Evolutionary conservation across 2,113 vertebrate genomes (phyloP), one percentile per base, ranked within the genome.

Genomic region (Festucalex cinctus): DNA sequence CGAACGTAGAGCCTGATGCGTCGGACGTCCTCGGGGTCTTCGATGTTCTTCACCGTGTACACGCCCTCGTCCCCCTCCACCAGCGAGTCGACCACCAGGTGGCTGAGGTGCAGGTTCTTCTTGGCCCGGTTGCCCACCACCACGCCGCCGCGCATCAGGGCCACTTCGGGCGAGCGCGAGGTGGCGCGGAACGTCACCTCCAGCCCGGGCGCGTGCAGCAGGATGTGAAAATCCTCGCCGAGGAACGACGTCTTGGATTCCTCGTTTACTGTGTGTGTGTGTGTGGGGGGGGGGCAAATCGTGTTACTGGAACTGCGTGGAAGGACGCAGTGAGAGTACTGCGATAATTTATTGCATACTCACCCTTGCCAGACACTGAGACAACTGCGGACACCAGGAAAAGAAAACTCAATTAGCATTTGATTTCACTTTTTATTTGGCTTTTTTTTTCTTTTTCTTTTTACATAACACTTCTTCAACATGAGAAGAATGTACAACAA

Each of bases 211-310:
- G 67, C 67, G 10, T 75, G 81, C 32, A 91, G 56, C 10, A 32
- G 1, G 77, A 93, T 91, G 59, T 90, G 83, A 67, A 90, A 90
- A 71, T 91, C 88, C 65, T 91, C 91, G 14, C 83, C 80, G 0
- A 83, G 77, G 73, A 90, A 91, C 57, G 87, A 63, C 1, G 69
- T 88, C 13, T 44, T 14, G 1, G 65, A 24, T 7, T 82, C 69
- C 6, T 84, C 79, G 2, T 63, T 16, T 5, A 35, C 79, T 90
- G 66, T 8, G 17, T 1, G 26, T 10, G 28, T 2, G 3, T 2
- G 1, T 20, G 20, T 2, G 20, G 63, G 17, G 6, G 3, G 4
- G 9, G 5, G 28, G 28, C n/a, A n/a, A n/a, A 14, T 17, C 14
- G 44, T 20, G 54, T 0, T 9, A 51, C 9, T 56, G 10, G 62